A percentile compares a stretch with the other conserved stretches of the same genome.
phyloP scores from a whole-genome alignment of 1,140 invertebrate genomes.

The Liolophura sinensis region DNA sequence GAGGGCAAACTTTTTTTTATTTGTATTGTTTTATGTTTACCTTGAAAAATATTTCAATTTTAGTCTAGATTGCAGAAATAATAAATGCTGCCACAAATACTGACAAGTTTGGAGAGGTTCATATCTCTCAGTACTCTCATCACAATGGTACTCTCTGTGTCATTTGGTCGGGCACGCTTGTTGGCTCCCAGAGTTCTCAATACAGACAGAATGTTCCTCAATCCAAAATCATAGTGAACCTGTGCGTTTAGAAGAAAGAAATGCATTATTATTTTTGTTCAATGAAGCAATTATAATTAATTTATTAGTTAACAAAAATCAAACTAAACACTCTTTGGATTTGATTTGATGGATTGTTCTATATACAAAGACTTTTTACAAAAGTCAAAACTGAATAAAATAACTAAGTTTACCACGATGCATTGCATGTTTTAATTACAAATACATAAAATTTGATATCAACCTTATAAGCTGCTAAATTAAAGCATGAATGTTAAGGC shows the following conservation, averaged over 20 bases:
- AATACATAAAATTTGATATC: too few species aligned
- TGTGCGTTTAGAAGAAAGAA: slow-evolving; percentile 43
- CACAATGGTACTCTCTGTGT: slow-evolving; percentile 93
- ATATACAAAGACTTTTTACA: neutral
- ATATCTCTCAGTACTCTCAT: slow-evolving; percentile 95
- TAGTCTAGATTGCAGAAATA: too few species aligned
- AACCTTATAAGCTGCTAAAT: too few species aligned
- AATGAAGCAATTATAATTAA: neutral
- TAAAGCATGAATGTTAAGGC: too few species aligned
- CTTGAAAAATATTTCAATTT: too few species aligned
- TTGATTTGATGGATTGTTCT: neutral
- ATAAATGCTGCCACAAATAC: slow-evolving; percentile 3
- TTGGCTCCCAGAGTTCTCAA: slow-evolving; percentile 87
- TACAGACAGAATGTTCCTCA: slow-evolving; percentile 94
- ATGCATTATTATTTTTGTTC: neutral
- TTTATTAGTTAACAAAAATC: neutral
- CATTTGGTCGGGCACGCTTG: slow-evolving; percentile 86
- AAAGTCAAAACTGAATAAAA: too few species aligned
- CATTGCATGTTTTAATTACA: too few species aligned
- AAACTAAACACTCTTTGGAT: neutral
- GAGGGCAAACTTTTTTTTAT: too few species aligned
- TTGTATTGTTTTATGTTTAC: too few species aligned
- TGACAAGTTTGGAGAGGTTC: slow-evolving; percentile 92
- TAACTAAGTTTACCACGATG: too few species aligned
- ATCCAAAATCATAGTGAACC: slow-evolving; percentile 96